Base-by-base conservation (phyloP, 2,113 vertebrate genomes). In the Lophius piscatorius region DNA sequence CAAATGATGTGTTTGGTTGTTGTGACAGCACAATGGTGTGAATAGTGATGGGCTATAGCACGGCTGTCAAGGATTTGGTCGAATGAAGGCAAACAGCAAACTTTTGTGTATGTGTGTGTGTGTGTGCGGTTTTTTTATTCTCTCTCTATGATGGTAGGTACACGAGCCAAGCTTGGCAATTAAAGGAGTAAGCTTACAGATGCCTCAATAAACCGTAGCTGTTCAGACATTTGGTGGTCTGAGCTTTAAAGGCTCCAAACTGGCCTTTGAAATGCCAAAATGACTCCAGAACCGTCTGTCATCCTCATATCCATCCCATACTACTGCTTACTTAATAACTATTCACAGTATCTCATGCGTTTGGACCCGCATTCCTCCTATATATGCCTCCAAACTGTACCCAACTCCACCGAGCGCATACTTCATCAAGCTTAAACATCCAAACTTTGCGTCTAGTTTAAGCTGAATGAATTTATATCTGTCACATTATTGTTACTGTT, bases 181-280 rank as follows among this genome's bases (percentile, higher is more conserved):
- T 64, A 78, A 86, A 49, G 16, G 71, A 58, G 63, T 71, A 58
- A 69, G 82, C 82, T 81, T 90, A 87, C 88, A 91, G 89, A 91
- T 90, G 90, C 85, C 84, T 80, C 87, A 84, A 89, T 86, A 88
- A 89, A 89, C 79, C 72, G 75, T 87, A 76, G 86, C 82, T 83
- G 80, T 85, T 85, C 68, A 77, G 86, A 88, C 87, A 86, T 84
- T 89, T 88, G 88, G 87, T 86, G 76, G 76, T 70, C 67, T 57
- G 16, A 76, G 76, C 74, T 83, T 80, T 76, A 75, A 77, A 81
- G 67, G 73, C 73, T 85, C 79, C 69, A 87, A 88, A 88, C 72
- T 85, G 70, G 78, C 62, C 73, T 55, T 18, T 58, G 64, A 85
- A 83, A 69, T 73, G 85, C 81, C 83, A 87, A 84, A 82, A 57